Evolutionary conservation across 2,113 vertebrate genomes (phyloP).

Genomic region (Tor tambroides): DNA sequence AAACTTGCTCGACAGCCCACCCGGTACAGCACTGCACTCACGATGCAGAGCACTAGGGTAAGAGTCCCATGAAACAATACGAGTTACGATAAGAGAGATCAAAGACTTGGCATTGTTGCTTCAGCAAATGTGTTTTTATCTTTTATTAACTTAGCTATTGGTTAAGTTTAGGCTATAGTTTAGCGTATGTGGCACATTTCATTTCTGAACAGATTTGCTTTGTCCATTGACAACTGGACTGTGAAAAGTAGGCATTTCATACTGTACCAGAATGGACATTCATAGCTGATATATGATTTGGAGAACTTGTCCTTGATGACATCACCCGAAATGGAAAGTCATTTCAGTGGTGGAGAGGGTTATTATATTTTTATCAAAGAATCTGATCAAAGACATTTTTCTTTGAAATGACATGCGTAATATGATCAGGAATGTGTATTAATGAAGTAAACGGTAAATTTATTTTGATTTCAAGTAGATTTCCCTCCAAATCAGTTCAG

Average conservation of each 20-base stretch:
- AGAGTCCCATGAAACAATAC: not conserved
- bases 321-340: not conserved
- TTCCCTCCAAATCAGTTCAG: constrained; percentile 5
- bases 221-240: not conserved
- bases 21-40: not conserved
- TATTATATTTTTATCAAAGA: not conserved
- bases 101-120: not conserved
- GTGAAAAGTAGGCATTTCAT: not conserved
- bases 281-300: not conserved
- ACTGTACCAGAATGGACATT: not conserved
- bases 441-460: not conserved
- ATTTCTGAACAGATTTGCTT: no score
- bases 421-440: not conserved
- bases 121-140: not conserved
- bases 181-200: not conserved
- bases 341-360: not conserved
- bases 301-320: not conserved
- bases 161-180: not conserved
- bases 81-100: not conserved
- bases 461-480: not conserved
- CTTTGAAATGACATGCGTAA: not conserved
- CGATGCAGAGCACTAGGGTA: not conserved
- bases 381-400: not conserved
- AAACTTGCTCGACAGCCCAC: not conserved
- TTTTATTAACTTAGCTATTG: not conserved